Conservation (phyloP, 2,888 invertebrate genomes). For the Frankliniella intonsa region DNA sequence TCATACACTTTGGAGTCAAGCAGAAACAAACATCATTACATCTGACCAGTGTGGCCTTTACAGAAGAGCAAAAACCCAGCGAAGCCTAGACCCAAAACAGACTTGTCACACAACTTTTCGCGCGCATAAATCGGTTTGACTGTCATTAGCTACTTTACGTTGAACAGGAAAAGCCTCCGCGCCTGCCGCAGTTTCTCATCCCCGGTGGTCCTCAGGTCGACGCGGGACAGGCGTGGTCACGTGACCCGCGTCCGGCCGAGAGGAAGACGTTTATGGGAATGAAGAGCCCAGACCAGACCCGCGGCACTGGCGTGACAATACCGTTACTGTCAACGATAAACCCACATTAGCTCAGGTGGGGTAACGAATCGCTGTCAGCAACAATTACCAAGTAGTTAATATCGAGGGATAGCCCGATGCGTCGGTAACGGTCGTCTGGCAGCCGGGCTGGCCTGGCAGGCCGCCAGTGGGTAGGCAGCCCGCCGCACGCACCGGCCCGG, state of each 20-base stretch:
- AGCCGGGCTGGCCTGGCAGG: background rate
- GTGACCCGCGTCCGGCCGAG: background rate
- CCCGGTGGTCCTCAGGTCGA: background rate
- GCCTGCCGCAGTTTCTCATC: too few relatives aligned
- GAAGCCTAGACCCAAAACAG: too few relatives aligned
- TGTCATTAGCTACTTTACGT: too few relatives aligned
- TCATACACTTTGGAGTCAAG: too few relatives aligned
- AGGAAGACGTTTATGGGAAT: background rate
- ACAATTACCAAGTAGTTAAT: background rate
- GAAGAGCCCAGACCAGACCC: background rate
- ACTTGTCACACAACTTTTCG: background rate
- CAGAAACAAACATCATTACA: too few relatives aligned
- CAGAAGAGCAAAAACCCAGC: too few relatives aligned
- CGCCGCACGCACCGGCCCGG: background rate
- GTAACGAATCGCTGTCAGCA: background rate
- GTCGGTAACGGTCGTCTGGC: background rate
- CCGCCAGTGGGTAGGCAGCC: background rate
- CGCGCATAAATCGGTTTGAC: too few relatives aligned
- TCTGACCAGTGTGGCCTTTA: too few relatives aligned
- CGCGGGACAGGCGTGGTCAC: background rate
- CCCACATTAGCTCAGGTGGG: background rate
- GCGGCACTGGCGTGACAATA: too few relatives aligned
- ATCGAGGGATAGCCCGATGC: background rate
- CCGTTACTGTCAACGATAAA: background rate
- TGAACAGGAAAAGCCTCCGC: too few relatives aligned